Evolutionary conservation across 2,113 vertebrate genomes (phyloP), one percentile per base, ranked within the genome.

Genomic region (Nothoprocta perdicaria): DNA sequence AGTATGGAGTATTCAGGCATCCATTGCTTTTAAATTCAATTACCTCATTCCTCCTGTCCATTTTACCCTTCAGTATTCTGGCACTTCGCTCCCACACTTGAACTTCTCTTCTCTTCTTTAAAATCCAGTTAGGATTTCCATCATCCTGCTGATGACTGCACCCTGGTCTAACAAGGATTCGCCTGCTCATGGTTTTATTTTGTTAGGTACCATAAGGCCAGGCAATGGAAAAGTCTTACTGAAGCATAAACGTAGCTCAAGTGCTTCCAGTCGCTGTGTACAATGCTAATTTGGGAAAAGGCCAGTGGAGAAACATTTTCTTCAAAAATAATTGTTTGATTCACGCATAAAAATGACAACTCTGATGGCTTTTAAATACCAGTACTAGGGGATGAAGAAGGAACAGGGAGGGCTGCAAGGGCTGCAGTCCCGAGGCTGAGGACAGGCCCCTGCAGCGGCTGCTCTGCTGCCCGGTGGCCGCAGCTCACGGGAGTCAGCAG

Each of bases 151-250:
- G 68, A 40, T 48, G 69, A 63, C 40, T 55, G 71, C 83, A 71
- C 12, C 9, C 21, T 57, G 40, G 53, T 73, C 71, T 88, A 66
- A 74, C 58, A 45, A 87, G 84, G 76, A 48, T 48, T 46, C 15
- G 38, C 60, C 46, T 40, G 52, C 75, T 78, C 50, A 46, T 93
- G 61, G 40, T 41, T 81, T 90, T 88, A 62, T 85, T 91, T 91
- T 45, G 62, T 41, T 23, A 66, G 86, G 38, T 45, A 26, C 33
- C 57, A 17, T 2, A 48, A 6, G 16, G 83, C 74, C 2, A 60
- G 27, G 45, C 24, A 88, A n/a, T 43, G 41, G 41, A 43, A 35
- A 75, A 66, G 22, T 74, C 76, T 86, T 33, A 18, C 46, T 29
- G 74, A 31, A 74, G 58, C 40, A 71, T 1, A 55, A 52, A 53